Percentiles rank a stretch among this genome's conserved stretches.
Conservation (phyloP, 2,888 invertebrate species). For the Hirtodrosophila cameraria region DNA sequence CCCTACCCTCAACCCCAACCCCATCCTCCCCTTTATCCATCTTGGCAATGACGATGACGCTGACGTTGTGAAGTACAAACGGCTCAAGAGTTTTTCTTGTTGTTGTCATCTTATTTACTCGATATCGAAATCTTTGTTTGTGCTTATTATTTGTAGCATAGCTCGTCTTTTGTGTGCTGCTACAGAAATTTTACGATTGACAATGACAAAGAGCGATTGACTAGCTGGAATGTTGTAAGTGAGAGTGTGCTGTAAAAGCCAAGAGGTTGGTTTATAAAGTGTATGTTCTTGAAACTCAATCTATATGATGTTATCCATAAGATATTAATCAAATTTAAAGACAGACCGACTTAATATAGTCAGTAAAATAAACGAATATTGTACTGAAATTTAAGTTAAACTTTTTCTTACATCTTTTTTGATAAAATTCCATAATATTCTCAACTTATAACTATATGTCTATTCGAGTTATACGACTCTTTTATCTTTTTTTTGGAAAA, state of each 20-base stretch:
- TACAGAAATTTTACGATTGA: slow-evolving; percentile 67
- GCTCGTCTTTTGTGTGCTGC: slow-evolving; percentile 41
- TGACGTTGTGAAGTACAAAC: slow-evolving; percentile 57
- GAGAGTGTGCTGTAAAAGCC: neutral
- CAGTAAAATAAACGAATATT: too few species aligned
- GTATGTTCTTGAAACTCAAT: neutral
- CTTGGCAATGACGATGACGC: slow-evolving; percentile 38
- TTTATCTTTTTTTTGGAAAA: too few species aligned
- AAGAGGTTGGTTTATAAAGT: slow-evolving; percentile 20
- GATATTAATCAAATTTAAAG: neutral
- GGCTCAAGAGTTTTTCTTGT: slow-evolving; percentile 42
- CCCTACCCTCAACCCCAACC: slow-evolving; percentile 18
- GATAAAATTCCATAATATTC: too few species aligned
- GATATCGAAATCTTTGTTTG: slow-evolving; percentile 78
- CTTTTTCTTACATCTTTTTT: too few species aligned
- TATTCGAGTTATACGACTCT: too few species aligned
- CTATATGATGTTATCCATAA: neutral
- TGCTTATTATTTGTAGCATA: slow-evolving; percentile 72
- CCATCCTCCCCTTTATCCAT: neutral
- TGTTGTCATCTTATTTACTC: slow-evolving; percentile 65
- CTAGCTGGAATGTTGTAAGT: slow-evolving; percentile 16
- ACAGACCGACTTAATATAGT: neutral
- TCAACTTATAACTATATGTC: too few species aligned
- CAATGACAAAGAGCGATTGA: slow-evolving; percentile 70
- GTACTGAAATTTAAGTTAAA: too few species aligned